Evolutionary conservation across 1,140 invertebrate species (phyloP).

Genomic region (Pachyrhynchus sulphureomaculatus): DNA sequence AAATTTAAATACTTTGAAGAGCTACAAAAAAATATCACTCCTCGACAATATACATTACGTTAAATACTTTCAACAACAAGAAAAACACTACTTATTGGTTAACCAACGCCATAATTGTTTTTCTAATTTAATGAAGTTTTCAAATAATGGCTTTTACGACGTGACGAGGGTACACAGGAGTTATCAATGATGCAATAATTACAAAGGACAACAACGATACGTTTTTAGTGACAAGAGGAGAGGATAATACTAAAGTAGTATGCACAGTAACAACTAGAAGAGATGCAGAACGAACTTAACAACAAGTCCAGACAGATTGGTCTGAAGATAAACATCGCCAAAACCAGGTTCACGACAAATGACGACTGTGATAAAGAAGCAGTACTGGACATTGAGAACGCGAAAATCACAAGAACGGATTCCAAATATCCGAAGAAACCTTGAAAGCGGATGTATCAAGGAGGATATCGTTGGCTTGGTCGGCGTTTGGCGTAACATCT

Average conservation of each 20-base stretch:
- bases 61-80: slow-evolving; percentile 45
- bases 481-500: too few species aligned
- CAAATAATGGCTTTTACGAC: slow-evolving; percentile 1
- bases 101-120: slow-evolving; percentile 49
- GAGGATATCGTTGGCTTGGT: too few species aligned
- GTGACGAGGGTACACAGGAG: slow-evolving; percentile 16
- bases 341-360: too few species aligned
- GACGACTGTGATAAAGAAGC: too few species aligned
- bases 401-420: too few species aligned
- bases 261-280: slow-evolving; percentile 38
- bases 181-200: slow-evolving; percentile 44
- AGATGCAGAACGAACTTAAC: too few species aligned
- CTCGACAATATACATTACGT: slow-evolving; percentile 43
- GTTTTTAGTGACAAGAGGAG: slow-evolving; percentile 48
- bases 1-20: slow-evolving; percentile 54
- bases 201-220: slow-evolving; percentile 36
- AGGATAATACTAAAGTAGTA: slow-evolving; percentile 18
- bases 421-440: too few species aligned
- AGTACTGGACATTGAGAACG: too few species aligned
- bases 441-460: too few species aligned
- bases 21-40: slow-evolving; percentile 46
- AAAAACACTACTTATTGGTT: slow-evolving; percentile 48
- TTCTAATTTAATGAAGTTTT: slow-evolving; percentile 30
- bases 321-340: too few species aligned
- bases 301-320: too few species aligned